Evolutionary conservation across 2,797 vertebrate genomes (phyloP).

Genomic region (Pipistrellus nathusii): DNA sequence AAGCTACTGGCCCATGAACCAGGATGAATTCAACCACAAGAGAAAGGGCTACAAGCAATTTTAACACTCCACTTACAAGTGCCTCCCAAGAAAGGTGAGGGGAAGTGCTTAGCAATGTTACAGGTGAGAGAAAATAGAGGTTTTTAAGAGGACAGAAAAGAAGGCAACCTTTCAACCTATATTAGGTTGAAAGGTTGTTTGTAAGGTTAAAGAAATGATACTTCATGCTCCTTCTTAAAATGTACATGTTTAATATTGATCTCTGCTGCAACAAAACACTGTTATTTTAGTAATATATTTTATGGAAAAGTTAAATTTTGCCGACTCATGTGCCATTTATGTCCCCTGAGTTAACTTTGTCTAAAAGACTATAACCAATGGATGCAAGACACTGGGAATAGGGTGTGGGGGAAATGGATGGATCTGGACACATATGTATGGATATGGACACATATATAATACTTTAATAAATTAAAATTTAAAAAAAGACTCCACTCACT

Average conservation of each 20-base stretch:
- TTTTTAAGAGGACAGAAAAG: neutral
- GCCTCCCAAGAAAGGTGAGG: neutral
- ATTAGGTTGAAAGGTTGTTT: neutral
- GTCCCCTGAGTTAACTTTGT: neutral
- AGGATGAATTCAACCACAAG: neutral
- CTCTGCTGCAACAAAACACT: neutral
- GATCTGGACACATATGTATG: no score
- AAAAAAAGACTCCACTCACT: neutral
- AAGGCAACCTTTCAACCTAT: neutral
- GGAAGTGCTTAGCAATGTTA: neutral
- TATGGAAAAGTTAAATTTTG: constrained; percentile 22
- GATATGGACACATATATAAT: no score
- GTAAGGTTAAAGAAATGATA: neutral
- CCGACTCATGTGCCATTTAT: neutral
- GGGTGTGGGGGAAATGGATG: no score
- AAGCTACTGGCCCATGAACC: neutral
- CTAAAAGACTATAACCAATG: neutral
- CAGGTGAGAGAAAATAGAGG: neutral
- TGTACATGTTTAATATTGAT: neutral
- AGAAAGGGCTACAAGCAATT: neutral
- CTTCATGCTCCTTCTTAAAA: neutral
- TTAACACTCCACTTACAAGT: neutral
- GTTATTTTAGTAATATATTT: constrained; percentile 2
- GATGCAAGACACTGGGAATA: no score
- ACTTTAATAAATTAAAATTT: no score